Percentiles rank a stretch among this genome's conserved stretches.
Conservation (phyloP, 2,888 invertebrate genomes). For the Troides helena region DNA sequence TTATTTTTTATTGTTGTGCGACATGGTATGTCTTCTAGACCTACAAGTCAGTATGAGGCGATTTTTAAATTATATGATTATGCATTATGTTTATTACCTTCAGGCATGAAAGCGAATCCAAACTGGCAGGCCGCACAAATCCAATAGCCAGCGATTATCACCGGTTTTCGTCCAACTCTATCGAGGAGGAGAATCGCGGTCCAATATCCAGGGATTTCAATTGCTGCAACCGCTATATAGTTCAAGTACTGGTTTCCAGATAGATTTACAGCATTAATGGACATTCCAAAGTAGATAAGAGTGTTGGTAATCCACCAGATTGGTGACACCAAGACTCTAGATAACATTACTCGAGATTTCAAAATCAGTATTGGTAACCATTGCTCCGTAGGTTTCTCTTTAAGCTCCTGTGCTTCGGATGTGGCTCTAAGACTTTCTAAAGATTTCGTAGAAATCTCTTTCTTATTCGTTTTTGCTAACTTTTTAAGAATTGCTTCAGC, state of each 20-base stretch:
- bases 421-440: slow-evolving; percentile 62
- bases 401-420: slow-evolving; percentile 56
- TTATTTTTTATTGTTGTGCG: no score
- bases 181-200: slow-evolving; percentile 83
- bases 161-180: slow-evolving; percentile 81
- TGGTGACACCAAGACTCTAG: slow-evolving; percentile 63
- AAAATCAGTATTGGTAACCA: slow-evolving; percentile 60
- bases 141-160: slow-evolving; percentile 81
- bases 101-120: slow-evolving; percentile 80
- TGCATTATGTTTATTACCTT: slow-evolving; percentile 26
- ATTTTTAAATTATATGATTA: no score
- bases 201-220: slow-evolving; percentile 87
- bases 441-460: slow-evolving; percentile 77
- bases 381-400: slow-evolving; percentile 54
- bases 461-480: slow-evolving; percentile 82
- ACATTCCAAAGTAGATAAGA: slow-evolving; percentile 86
- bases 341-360: slow-evolving; percentile 52
- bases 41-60: no score
- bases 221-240: slow-evolving; percentile 82
- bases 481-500: slow-evolving; percentile 82
- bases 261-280: slow-evolving; percentile 83
- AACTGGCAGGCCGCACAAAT: slow-evolving; percentile 83
- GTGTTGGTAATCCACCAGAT: slow-evolving; percentile 86
- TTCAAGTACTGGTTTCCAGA: slow-evolving; percentile 84
- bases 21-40: no score